A percentile compares a stretch with the other conserved stretches of the same genome.
Conservation (phyloP, 1,140 invertebrate genomes). For the Halesus radiatus region DNA sequence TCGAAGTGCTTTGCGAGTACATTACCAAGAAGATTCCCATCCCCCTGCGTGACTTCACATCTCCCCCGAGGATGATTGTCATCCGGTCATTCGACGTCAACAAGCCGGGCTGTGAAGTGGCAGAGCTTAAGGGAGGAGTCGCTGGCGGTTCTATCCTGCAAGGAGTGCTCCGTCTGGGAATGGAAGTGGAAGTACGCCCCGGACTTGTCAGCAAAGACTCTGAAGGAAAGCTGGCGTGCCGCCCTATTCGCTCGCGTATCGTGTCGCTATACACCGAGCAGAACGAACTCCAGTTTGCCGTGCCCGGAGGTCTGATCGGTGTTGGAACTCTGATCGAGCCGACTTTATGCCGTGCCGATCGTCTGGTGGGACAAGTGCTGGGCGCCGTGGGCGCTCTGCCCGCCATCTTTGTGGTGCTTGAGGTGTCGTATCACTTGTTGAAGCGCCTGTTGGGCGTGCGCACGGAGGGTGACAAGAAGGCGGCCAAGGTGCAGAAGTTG, state of each 20-base stretch:
- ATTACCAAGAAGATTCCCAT: slow-evolving; percentile 98
- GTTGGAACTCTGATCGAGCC: slow-evolving; percentile 99
- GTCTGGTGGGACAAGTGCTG: slow-evolving; percentile 97
- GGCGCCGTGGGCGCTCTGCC: slow-evolving; percentile 97
- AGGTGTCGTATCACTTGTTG: slow-evolving; percentile 98
- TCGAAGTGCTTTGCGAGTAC: slow-evolving; percentile 98
- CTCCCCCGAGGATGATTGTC: slow-evolving; percentile 96
- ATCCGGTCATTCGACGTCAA: slow-evolving; percentile 99
- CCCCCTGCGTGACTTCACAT: slow-evolving; percentile 94
- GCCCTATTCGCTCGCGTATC: slow-evolving; percentile 96
- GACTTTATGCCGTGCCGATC: slow-evolving; percentile 96
- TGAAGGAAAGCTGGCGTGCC: slow-evolving; percentile 95
- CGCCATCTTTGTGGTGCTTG: slow-evolving; percentile 97
- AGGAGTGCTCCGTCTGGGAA: slow-evolving; percentile 91
- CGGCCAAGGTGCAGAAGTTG: slow-evolving; percentile 94
- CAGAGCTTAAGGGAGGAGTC: slow-evolving; percentile 98
- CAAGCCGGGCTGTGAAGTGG: slow-evolving; percentile 99
- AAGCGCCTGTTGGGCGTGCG: slow-evolving; percentile 96
- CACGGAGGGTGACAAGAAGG: slow-evolving; percentile 99
- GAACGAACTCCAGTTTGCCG: slow-evolving; percentile 98
- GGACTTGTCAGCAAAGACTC: slow-evolving; percentile 96
- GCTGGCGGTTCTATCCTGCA: slow-evolving; percentile 97
- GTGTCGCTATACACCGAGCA: slow-evolving; percentile 99
- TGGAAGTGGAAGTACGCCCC: slow-evolving; percentile 84
- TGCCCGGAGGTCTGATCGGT: slow-evolving; percentile 98